A percentile compares a stretch with the other conserved stretches of the same genome.
phyloP scores from a whole-genome alignment of 2,797 vertebrate species.

The Sphenodon punctatus region DNA sequence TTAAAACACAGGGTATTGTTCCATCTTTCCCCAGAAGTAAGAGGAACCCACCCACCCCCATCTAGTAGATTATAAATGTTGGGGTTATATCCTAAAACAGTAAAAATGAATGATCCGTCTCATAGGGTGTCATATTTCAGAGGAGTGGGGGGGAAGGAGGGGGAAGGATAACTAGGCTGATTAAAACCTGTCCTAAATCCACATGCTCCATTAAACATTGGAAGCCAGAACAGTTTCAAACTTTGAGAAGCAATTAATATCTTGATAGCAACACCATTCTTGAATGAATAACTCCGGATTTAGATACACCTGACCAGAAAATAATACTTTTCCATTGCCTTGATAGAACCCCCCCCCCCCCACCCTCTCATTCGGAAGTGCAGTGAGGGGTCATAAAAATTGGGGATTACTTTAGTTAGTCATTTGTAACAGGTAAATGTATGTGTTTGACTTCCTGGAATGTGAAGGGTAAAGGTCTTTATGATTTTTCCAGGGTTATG shows the following conservation, averaged over 20 bases:
- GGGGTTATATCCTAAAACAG: conserved; percentile 77
- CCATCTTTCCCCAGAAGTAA: conserved; percentile 38
- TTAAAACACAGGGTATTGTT: conserved; percentile 44
- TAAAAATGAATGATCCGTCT: conserved; percentile 79
- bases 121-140: conserved; percentile 80
- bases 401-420: conserved; percentile 63
- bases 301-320: conserved; percentile 73
- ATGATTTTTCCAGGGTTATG: conserved; percentile 56
- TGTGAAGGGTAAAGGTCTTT: conserved; percentile 32
- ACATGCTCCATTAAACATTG: conserved; percentile 84
- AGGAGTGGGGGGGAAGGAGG: too few relatives aligned
- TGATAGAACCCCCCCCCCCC: conserved; percentile 14
- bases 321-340: conserved; percentile 53
- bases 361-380: conserved; percentile 60
- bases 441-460: conserved; percentile 58
- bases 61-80: conserved; percentile 70
- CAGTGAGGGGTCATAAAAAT: conserved; percentile 68
- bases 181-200: conserved; percentile 68
- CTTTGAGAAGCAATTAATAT: conserved; percentile 75
- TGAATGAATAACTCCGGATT: conserved; percentile 57
- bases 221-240: conserved; percentile 67
- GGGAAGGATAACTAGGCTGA: conserved; percentile 73
- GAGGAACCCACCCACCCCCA: conserved; percentile 55
- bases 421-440: conserved; percentile 69
- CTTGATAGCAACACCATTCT: conserved; percentile 51